Evolutionary conservation across 2,888 invertebrate species (phyloP), one percentile per base, ranked within the genome.

Genomic region (Mythimna impura): DNA sequence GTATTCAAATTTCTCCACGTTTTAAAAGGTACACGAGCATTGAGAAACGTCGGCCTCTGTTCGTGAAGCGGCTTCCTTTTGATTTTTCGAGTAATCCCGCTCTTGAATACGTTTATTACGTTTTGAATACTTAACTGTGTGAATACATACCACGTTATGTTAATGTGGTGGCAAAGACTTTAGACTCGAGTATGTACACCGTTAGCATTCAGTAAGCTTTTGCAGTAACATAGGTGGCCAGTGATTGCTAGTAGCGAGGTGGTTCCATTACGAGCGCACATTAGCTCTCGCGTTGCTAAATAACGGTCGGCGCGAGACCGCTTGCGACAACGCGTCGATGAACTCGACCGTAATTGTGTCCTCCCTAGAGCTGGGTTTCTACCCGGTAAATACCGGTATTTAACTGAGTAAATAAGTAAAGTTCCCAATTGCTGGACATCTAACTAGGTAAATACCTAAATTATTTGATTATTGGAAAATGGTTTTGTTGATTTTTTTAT

Each of bases 1-100:
- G 58, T 74, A 75, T 66, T 66, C 57, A 58, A 62, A 66, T 73
- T 47, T 66, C 30, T n/a, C 40, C 40, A 17, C 58, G 58, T n/a
- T 58, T 50, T 60, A 60, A 63, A 73, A 66, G 47, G 52, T 17
- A 63, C 62, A 58, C 34, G 34, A 57, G 57, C 62, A 52, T 57
- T 57, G 50, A 66, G 22, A 40, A 50, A 43, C 22, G 57, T 22
- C 40, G 40, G 40, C 17, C 10, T n/a, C 43, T 40, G 20, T 55
- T 25, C 50, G 74, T 61, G 60, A 30, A 47, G 50, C 57, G 10
- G 22, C 14, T 40, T 55, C 22, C 40, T 47, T 74, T 71, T 62
- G 57, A 74, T 66, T 75, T 71, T 54, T 57, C 55, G 62, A 66
- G 57, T 40, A 66, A 57, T 75, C 55, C 47, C 22, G 6, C 36